Evolutionary conservation across 2,797 vertebrate species (phyloP).

Genomic region (Microctenopoma lineatum): DNA sequence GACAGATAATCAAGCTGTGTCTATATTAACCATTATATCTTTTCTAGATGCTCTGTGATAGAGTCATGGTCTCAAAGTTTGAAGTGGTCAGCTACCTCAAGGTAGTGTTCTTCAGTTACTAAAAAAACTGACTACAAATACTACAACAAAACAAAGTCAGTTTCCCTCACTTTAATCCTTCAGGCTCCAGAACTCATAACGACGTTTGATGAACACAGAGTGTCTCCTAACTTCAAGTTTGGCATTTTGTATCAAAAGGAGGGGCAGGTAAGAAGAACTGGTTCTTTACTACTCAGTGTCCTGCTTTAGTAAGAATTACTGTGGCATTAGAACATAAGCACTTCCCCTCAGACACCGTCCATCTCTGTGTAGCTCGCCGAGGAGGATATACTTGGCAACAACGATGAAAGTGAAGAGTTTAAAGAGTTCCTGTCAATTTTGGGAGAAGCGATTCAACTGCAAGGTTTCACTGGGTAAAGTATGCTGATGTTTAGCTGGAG

Average conservation of each 20-base stretch:
- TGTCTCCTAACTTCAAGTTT: slow-evolving; percentile 87
- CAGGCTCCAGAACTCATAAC: slow-evolving; percentile 85
- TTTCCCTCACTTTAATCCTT: slow-evolving; percentile 5
- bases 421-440: slow-evolving; percentile 83
- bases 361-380: slow-evolving; percentile 80
- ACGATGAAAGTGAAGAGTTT: slow-evolving; percentile 82
- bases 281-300: not conserved
- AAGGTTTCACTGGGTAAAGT: slow-evolving; percentile 81
- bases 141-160: not conserved
- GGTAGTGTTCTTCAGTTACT: slow-evolving; percentile 59
- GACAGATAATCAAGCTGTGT: not conserved
- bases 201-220: slow-evolving; percentile 85
- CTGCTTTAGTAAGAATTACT: slow-evolving; percentile 5
- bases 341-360: slow-evolving; percentile 25
- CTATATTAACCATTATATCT: not conserved
- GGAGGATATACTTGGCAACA: slow-evolving; percentile 85
- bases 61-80: slow-evolving; percentile 79
- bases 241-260: slow-evolving; percentile 84
- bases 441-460: slow-evolving; percentile 80
- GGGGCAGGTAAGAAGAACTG: slow-evolving; percentile 75
- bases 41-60: slow-evolving; percentile 83
- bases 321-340: not conserved
- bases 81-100: slow-evolving; percentile 84
- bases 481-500: not conserved
- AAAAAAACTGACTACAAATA: not conserved